Evolutionary conservation across 2,113 vertebrate species (phyloP).

Genomic region (Leucoraja erinaceus): DNA sequence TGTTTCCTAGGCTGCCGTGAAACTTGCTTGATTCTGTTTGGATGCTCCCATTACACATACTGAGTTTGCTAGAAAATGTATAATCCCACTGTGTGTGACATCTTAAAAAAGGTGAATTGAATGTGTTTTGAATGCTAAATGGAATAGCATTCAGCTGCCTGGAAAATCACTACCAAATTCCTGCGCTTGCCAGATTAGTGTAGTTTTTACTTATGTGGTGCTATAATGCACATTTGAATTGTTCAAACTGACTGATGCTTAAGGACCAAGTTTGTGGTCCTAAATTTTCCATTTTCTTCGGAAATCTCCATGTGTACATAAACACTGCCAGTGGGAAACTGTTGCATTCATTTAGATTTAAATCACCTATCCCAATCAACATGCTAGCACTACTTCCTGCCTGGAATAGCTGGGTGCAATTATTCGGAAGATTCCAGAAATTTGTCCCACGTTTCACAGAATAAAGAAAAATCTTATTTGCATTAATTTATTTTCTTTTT

Average conservation of each 20-base stretch:
- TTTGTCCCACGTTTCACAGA: background rate
- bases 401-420: background rate
- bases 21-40: no score
- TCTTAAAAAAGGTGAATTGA: no score
- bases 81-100: no score
- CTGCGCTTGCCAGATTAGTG: no score
- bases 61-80: no score
- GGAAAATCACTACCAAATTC: no score
- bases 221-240: background rate
- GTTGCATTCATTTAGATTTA: background rate
- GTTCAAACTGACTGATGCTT: background rate
- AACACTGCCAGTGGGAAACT: background rate
- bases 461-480: background rate
- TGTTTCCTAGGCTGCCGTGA: no score
- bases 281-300: background rate
- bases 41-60: no score
- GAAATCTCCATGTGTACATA: background rate
- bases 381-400: background rate
- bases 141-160: no score
- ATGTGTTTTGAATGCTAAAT: no score
- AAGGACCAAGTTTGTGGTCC: background rate
- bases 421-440: background rate
- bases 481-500: slow-evolving; percentile 42
- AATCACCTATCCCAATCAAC: background rate
- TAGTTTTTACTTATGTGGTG: no score